phyloP scores from a whole-genome alignment of 2,113 vertebrate species.

The Nansenia antarctica region DNA sequence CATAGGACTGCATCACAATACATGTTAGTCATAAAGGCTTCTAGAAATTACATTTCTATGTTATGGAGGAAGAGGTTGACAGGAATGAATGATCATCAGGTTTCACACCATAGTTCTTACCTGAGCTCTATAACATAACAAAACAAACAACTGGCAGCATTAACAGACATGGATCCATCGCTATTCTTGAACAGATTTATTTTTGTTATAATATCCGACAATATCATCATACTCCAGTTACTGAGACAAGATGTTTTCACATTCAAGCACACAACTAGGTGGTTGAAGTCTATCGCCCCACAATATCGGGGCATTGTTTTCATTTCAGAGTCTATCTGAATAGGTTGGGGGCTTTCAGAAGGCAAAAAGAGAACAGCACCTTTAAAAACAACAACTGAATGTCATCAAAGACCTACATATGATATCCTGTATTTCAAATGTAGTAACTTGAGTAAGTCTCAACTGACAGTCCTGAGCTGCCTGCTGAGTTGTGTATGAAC shows the following conservation, averaged over 20 bases:
- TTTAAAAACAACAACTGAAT: conserved; percentile 50
- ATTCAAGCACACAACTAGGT: conserved; percentile 64
- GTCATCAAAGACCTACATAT: conserved; percentile 27
- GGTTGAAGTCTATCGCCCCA: conserved; percentile 33
- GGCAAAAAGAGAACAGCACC: conserved; percentile 51
- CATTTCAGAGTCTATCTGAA: conserved; percentile 46
- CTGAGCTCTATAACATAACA: too few species aligned
- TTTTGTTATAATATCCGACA: conserved; percentile 59
- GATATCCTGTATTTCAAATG: too few species aligned
- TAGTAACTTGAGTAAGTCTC: too few species aligned
- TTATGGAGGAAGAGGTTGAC: too few species aligned
- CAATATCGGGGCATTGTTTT: conserved; percentile 11
- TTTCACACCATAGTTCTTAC: too few species aligned
- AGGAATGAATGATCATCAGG: too few species aligned
- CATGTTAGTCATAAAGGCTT: too few species aligned
- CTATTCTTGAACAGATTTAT: conserved; percentile 65
- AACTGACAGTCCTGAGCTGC: too few species aligned
- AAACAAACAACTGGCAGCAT: not conserved
- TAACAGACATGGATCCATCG: too few species aligned
- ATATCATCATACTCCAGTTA: conserved; percentile 63
- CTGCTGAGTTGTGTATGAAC: too few species aligned
- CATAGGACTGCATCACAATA: too few species aligned
- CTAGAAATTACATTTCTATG: too few species aligned
- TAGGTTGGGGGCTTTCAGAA: conserved; percentile 58
- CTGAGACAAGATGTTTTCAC: conserved; percentile 67